Percentiles rank a stretch among this genome's conserved stretches.
Evolutionary conservation across 2,888 invertebrate genomes (phyloP).

Genomic region (Ernsta delagoae): DNA sequence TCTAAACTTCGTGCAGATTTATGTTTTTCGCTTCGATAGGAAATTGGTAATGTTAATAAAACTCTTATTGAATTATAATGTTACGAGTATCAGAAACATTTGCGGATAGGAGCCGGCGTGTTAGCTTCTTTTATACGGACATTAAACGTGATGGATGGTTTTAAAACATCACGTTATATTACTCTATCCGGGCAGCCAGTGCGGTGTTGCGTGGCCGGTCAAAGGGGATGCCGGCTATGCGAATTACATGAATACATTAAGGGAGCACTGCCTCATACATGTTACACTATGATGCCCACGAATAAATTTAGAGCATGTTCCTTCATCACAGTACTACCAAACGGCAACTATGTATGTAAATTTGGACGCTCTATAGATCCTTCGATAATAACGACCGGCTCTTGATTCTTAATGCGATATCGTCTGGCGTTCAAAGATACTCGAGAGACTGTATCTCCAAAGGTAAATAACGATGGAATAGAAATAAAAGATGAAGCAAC

Average conservation of each 20-base stretch:
- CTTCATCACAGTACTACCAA: conserved; percentile 71
- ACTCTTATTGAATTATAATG: conserved; percentile 43
- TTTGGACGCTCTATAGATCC: conserved; percentile 66
- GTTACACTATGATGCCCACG: conserved; percentile 82
- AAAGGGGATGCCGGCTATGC: conserved; percentile 84
- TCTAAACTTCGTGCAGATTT: conserved; percentile 37
- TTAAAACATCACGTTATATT: conserved; percentile 84
- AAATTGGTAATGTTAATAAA: conserved; percentile 35
- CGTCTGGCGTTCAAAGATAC: conserved; percentile 46
- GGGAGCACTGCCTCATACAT: conserved; percentile 78
- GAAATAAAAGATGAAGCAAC: conserved; percentile 54
- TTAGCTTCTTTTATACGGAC: conserved; percentile 79
- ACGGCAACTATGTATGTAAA: conserved; percentile 73
- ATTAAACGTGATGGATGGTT: conserved; percentile 84
- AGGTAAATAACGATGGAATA: conserved; percentile 44
- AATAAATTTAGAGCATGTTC: conserved; percentile 81
- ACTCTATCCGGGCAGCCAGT: conserved; percentile 78
- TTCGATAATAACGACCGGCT: conserved; percentile 52
- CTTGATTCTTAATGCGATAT: conserved; percentile 45
- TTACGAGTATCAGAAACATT: conserved; percentile 54
- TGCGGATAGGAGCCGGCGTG: conserved; percentile 62
- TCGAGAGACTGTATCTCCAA: conserved; percentile 44
- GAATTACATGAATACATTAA: conserved; percentile 85
- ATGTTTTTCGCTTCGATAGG: conserved; percentile 33
- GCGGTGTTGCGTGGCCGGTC: conserved; percentile 84